These are phyloP conservation scores for Anas bernieri DNA, from an alignment of 2,797 vertebrate genomes.

Conservation along the genomic window DNA sequence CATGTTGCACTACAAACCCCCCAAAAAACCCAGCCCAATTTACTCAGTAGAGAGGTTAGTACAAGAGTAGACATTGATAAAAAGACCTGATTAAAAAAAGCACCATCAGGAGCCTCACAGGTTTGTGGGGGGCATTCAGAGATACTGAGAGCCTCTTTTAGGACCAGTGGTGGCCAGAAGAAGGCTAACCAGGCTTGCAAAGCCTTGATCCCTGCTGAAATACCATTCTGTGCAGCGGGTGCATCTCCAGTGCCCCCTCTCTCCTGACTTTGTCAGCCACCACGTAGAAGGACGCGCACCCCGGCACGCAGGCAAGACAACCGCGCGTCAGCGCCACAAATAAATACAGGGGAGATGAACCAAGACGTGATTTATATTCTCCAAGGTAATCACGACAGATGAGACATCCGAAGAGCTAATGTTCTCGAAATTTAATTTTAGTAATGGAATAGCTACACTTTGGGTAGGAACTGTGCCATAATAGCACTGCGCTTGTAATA, in stretches of 20 bases:
- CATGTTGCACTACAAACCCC: accelerated
- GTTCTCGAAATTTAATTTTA: slow-evolving; percentile 37
- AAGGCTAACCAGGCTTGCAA: neutral
- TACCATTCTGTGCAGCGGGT: neutral
- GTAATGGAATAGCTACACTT: neutral
- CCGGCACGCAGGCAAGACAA: neutral
- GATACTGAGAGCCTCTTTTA: neutral
- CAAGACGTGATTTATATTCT: neutral
- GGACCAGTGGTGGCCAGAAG: neutral
- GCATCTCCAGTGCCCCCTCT: neutral
- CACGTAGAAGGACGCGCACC: neutral
- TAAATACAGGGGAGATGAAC: slow-evolving; percentile 8
- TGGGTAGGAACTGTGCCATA: neutral
- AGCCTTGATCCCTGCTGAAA: neutral
- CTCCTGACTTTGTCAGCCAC: neutral
- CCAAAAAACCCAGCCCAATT: neutral
- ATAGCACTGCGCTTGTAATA: neutral
- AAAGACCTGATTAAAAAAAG: neutral
- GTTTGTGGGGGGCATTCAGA: neutral
- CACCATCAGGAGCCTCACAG: neutral
- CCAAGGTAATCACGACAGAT: slow-evolving; percentile 21
- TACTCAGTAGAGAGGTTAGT: neutral
- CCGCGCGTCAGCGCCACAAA: neutral
- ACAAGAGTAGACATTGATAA: neutral
- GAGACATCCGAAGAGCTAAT: slow-evolving; percentile 45